Conservation (phyloP, 2,888 invertebrate genomes). For the Drosophila seclusa region DNA sequence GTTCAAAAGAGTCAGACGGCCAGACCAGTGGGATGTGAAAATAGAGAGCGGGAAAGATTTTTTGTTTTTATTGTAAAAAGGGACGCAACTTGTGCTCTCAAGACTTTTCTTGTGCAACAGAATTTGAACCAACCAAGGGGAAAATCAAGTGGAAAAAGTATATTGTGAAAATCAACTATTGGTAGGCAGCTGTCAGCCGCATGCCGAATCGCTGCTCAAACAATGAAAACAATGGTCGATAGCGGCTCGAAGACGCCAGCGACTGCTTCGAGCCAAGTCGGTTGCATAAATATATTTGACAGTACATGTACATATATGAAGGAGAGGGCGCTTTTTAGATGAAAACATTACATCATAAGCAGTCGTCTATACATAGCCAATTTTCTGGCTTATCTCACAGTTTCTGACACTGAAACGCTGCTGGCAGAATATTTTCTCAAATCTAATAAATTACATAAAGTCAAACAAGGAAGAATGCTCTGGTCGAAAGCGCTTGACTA, state of each 20-base stretch:
- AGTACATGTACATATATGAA: conserved; percentile 6
- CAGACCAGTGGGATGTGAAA: not conserved
- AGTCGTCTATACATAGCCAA: conserved; percentile 28
- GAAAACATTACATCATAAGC: conserved; percentile 77
- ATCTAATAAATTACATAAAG: conserved; percentile 70
- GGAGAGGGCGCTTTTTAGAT: not conserved
- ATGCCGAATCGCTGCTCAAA: conserved; percentile 57
- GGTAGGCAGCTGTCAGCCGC: conserved; percentile 80
- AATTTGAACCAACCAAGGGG: conserved; percentile 54
- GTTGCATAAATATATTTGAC: conserved; percentile 26
- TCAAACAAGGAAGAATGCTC: not conserved
- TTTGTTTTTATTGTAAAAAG: conserved; percentile 8
- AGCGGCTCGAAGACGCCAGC: conserved; percentile 42
- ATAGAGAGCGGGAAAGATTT: conserved; percentile 1
- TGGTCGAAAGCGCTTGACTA: not conserved
- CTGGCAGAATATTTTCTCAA: conserved; percentile 70
- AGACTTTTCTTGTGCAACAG: conserved; percentile 4
- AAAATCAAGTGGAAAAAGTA: conserved; percentile 75
- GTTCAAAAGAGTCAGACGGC: conserved; percentile 2
- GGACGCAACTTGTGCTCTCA: conserved; percentile 15
- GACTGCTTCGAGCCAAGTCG: conserved; percentile 42
- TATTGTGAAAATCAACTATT: conserved; percentile 79
- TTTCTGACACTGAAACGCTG: conserved; percentile 65
- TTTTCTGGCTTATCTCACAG: conserved; percentile 41
- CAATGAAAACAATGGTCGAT: conserved; percentile 69